Base-by-base conservation (phyloP, 1,140 invertebrate species). In the Drosophila sucinea region DNA sequence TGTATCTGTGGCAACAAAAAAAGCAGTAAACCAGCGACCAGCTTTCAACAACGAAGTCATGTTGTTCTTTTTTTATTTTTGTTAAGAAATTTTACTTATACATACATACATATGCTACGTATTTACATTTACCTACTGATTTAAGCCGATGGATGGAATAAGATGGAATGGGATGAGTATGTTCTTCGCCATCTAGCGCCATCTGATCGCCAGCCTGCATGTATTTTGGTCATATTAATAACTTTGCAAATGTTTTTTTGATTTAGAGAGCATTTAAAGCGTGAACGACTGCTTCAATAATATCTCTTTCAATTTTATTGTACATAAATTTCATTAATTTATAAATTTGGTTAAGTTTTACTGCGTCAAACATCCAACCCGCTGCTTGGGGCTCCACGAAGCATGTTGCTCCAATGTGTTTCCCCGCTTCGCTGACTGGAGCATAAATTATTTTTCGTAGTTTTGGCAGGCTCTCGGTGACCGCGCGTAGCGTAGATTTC, bases 251-350 rank as follows among this genome's bases (percentile, higher is more conserved):
- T 66, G 71, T 23, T 17, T 47, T 47, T 47, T 91, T 91, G 91
- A 92, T 92, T 91, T 92, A 91, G 81, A 81, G 80, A 79, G 85
- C 79, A 90, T 91, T 91, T 90, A 91, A 92, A 92, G 91, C 91
- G 91, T 91, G 91, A 92, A 92, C 90, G 90, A 85, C 77, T 85
- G 76, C 90, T 91, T 91, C 90, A 91, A 91, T 91, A 91, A 92
- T 91, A 91, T 91, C 91, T 68, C 70, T 81, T 89, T 82, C 90
- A 91, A 91, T 92, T 91, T 92, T 87, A 91, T 92, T 90, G 85
- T 92, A 89, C 91, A 92, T 91, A 92, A 92, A 92, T 92, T 91
- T 91, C 85, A 90, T 91, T 85, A 91, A 91, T 91, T 91, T 90
- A 91, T 91, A 90, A 91, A 90, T 91, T 90, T 91, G 89, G 83